These are phyloP conservation scores for Teleogryllus oceanicus DNA, from an alignment of 2,888 invertebrate genomes.

Conservation along the genomic window DNA sequence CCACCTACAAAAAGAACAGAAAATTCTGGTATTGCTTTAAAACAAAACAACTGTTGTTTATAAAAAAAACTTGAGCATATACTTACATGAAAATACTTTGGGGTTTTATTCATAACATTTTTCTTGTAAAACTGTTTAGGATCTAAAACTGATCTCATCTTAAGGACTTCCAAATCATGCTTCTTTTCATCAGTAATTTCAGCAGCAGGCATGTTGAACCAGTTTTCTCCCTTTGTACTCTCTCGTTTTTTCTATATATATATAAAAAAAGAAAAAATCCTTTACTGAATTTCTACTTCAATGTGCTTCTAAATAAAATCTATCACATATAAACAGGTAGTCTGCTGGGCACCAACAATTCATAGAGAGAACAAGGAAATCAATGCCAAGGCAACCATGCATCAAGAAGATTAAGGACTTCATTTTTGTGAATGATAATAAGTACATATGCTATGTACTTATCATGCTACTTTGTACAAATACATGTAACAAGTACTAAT, in stretches of 20 bases:
- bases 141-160: conserved; percentile 89
- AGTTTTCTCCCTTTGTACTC: conserved; percentile 78
- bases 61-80: background rate
- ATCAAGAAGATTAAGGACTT: no score
- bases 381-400: no score
- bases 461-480: no score
- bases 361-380: no score
- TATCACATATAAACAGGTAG: no score
- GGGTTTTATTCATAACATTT: conserved; percentile 78
- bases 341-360: no score
- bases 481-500: no score
- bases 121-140: conserved; percentile 94
- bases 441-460: no score
- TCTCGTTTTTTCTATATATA: conserved; percentile 60
- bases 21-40: background rate
- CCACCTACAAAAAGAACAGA: conserved; percentile 55
- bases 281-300: no score
- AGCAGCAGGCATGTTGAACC: conserved; percentile 86
- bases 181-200: conserved; percentile 85
- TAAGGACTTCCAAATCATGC: conserved; percentile 81
- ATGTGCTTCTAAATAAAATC: no score
- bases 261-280: background rate
- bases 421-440: no score
- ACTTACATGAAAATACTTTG: conserved; percentile 88
- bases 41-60: background rate